These are phyloP conservation scores for Dolichomitus sp. DNA, from an alignment of 2,888 invertebrate genomes.

Conservation along the genomic window DNA sequence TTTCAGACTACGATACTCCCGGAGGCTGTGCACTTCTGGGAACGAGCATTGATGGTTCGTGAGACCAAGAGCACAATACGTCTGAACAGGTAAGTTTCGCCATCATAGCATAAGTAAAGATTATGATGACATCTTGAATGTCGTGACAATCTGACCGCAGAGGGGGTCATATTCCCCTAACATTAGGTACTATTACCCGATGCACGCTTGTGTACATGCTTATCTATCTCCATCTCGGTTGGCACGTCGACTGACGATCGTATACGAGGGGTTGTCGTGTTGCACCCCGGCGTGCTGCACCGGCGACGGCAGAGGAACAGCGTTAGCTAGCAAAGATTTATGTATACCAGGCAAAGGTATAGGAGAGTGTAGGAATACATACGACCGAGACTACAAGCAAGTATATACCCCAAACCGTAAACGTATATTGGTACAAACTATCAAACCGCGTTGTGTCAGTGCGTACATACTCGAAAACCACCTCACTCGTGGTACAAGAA, in stretches of 20 bases:
- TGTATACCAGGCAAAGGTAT: slow-evolving; percentile 34
- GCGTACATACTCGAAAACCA: slow-evolving; percentile 27
- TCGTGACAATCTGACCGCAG: background rate
- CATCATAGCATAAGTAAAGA: background rate
- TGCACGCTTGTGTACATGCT: background rate
- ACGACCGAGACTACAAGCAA: slow-evolving; percentile 14
- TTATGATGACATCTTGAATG: slow-evolving; percentile 2
- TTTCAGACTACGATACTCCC: slow-evolving; percentile 95
- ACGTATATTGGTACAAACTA: slow-evolving; percentile 38
- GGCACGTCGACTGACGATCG: slow-evolving; percentile 23
- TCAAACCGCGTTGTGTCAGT: slow-evolving; percentile 12
- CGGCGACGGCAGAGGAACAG: slow-evolving; percentile 22
- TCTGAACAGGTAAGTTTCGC: slow-evolving; percentile 92
- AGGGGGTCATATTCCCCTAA: background rate
- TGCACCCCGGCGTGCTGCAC: slow-evolving; percentile 31
- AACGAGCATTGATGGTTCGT: slow-evolving; percentile 95
- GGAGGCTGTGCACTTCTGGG: slow-evolving; percentile 97
- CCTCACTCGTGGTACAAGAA: slow-evolving; percentile 32
- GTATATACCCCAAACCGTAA: slow-evolving; percentile 30
- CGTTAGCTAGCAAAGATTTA: slow-evolving; percentile 50
- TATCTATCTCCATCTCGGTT: slow-evolving; percentile 33
- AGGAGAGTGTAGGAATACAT: slow-evolving; percentile 27
- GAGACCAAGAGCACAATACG: slow-evolving; percentile 95
- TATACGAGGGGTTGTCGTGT: slow-evolving; percentile 31
- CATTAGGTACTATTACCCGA: slow-evolving; percentile 2